Base-by-base conservation (phyloP, 1,140 invertebrate genomes). In the Pararge aegeria region DNA sequence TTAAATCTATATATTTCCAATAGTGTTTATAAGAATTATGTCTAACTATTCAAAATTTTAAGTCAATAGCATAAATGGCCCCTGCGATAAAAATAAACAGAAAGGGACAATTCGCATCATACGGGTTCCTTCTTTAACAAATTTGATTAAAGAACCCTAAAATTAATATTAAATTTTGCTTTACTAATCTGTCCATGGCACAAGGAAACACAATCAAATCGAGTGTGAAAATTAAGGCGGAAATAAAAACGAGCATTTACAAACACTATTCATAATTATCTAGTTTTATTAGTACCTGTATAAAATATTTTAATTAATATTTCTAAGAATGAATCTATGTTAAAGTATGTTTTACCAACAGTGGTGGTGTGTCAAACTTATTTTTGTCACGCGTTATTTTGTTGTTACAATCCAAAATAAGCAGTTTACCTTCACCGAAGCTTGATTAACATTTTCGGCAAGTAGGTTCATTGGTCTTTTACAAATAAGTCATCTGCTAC, bases 341-440 rank as follows among this genome's bases (percentile, higher is more conserved):
- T 18, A 16, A 12, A 34, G 30, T 10, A 34, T 34, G 30, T 16
- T n/a, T 4, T 38, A n/a, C 13, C 13, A 4, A 3, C 13, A 18
- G 38, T 18, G 5, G 38, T 18, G 38, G 16, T 37, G 18, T 34
- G 42, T 55, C 12, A 19, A 55, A 55, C 18, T 55, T 46, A 42
- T 18, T 48, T 46, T 44, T 55, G 42, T 55, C 54, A 55, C 18
- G 54, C 27, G 20, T 38, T 9, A 13, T 53, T 38, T 53, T 29
- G 6, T 27, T 27, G 48, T 24, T 50, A 50, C 24, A 19, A 20
- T 37, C 20, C 3, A 37, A 54, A 13, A 34, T 19, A 60, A 59
- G 34, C 5, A 20, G 62, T 55, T 59, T 44, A 55, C 62, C 62
- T 64, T 64, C 56, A 55, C 51, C 16, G 54, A 42, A 19, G 53